Percentiles rank a stretch among this genome's conserved stretches.
phyloP scores from a whole-genome alignment of 2,888 invertebrate species.

The Tortricodes alternella region DNA sequence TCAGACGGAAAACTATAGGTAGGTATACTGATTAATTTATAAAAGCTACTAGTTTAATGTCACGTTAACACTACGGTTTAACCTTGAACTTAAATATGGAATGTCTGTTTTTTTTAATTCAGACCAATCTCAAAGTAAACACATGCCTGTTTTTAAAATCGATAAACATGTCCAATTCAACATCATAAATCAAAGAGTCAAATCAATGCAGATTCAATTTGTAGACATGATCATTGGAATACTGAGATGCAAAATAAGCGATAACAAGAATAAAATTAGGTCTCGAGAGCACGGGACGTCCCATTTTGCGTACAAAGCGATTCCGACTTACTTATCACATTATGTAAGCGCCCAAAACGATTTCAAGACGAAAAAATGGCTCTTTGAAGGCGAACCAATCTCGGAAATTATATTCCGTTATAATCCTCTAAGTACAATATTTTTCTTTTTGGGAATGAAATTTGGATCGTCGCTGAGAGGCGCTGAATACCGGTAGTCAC shows the following conservation, averaged over 20 bases:
- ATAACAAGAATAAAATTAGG: slow-evolving; percentile 20
- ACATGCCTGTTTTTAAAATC: too few relatives aligned
- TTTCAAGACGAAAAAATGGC: slow-evolving; percentile 30
- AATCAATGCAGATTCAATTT: slow-evolving; percentile 15
- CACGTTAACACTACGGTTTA: too few relatives aligned
- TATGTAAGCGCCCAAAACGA: slow-evolving; percentile 33
- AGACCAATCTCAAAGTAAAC: too few relatives aligned
- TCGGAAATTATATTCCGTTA: slow-evolving; percentile 55
- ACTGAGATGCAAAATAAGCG: slow-evolving; percentile 5
- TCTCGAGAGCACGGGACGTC: neutral
- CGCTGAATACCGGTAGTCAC: neutral
- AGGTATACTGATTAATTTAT: too few relatives aligned
- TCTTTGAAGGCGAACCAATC: slow-evolving; percentile 39
- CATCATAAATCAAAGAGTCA: neutral
- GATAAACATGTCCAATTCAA: neutral
- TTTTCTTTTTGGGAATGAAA: slow-evolving; percentile 47
- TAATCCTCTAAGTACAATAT: slow-evolving; percentile 55
- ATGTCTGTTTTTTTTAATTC: too few relatives aligned
- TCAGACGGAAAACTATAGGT: too few relatives aligned
- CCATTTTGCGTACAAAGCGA: slow-evolving; percentile 25
- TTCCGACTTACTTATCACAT: slow-evolving; percentile 33
- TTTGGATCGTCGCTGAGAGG: slow-evolving; percentile 22
- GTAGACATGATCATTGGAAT: neutral
- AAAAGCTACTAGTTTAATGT: too few relatives aligned
- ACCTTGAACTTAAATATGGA: too few relatives aligned